Evolutionary conservation across 23 tunicate genomes (phyloP), one percentile per base, ranked within the genome.

Genomic region (Botrylloides violaceus): DNA sequence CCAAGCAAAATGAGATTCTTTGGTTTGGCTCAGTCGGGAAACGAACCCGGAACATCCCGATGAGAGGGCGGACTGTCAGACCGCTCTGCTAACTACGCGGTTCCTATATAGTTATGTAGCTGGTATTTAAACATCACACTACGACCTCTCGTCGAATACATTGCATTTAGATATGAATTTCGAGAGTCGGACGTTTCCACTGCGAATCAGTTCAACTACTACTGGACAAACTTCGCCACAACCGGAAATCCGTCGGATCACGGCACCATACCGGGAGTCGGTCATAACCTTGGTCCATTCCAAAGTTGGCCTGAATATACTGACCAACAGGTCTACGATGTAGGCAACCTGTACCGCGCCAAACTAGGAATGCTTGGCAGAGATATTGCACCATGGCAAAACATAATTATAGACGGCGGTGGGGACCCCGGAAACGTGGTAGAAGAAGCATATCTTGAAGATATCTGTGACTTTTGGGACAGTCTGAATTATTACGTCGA

Each of bases 401-500:
- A 63, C 9, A 63, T 63, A 33, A 9, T 26, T 3, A 63, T 63
- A 27, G 36, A 63, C 35, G 32, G 35, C 20, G 35, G 29, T 25
- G 53, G 12, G 12, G 53, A 15, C 9, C n/a, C n/a, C n/a, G 33
- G 33, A 19, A 63, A 63, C 35, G 35, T 19, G 35, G 36, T 36
- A 1, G 57, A 68, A 21, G 74, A 68, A 0, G 60, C 0, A 0
- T 68, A 68, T 36, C 47, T 68, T 5, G 74, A 80, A 61, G 85
- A 80, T 9, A 61, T 61, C 7, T 80, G 85, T 61, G 85, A 80
- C 61, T 80, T 80, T 43, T 80, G 85, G 85, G 85, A 80, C 78
- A 61, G 78, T 47, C 63, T 76, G 36, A 70, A 76, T 4, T 80
- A 72, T 43, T 80, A 72, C 63, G 68, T 79, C 36, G 59, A 64